Evolutionary conservation across 2,113 vertebrate species (phyloP), one percentile per base, ranked within the genome.

Genomic region (Bagarius yarrelli): DNA sequence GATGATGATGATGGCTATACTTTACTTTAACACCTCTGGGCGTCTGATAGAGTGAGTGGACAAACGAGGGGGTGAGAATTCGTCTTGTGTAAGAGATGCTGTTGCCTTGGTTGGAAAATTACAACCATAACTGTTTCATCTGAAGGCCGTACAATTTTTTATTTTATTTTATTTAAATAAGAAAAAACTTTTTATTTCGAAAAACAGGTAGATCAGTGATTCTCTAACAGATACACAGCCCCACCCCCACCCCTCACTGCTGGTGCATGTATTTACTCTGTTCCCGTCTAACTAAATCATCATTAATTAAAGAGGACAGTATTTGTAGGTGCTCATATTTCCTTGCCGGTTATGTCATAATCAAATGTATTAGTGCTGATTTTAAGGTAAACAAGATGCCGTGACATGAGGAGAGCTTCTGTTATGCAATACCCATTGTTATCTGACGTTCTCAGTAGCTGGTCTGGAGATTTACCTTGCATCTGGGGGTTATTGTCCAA

Each of bases 1-100:
- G 53, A 71, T 80, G 67, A 80, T 70, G 78, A n/a, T 47, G 9
- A 47, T 47, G 11, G 67, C 72, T 61, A 14, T 61, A 52, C 52
- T 56, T 32, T 71, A 27, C n/a, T 60, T 74, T 63, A 67, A 59
- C 76, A 55, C 19, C 53, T 74, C 69, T 27, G 63, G 57, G 70
- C 76, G 53, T 30, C 52, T 79, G 60, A 79, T 40, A 69, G 60
- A 70, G 21, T 34, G 40, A 25, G 44, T 30, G 32, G n/a, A 75
- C 72, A 55, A 25, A 19, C 27, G 21, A 61, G 23, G 27, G 34
- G 55, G 63, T 18, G 70, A 70, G 52, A 36, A 74, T 27, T 55
- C 76, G 52, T 76, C 11, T 6, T 32, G 73, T 47, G 70, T 73
- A 69, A 79, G 9, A 44, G 44, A 50, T 44, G 34, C 25, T 8